Evolutionary conservation across 2,797 vertebrate species (phyloP).

Genomic region (Simalia tracyae): DNA sequence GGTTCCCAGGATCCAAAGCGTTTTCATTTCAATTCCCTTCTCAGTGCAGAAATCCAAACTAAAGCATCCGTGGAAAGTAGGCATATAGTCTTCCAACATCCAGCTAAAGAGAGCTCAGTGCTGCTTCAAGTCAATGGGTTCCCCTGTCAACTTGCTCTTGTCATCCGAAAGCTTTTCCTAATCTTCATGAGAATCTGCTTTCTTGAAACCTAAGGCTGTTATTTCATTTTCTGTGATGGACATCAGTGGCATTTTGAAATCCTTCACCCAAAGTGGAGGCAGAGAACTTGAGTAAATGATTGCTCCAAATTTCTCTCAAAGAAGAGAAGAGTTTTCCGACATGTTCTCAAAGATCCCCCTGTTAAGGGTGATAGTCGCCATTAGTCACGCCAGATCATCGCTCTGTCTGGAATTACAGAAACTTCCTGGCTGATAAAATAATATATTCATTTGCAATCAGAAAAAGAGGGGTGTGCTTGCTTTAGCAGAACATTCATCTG

Average conservation of each 20-base stretch:
- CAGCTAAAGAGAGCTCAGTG: neutral
- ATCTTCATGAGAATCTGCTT: neutral
- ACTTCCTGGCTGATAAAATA: neutral
- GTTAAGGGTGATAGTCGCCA: neutral
- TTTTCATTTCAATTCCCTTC: neutral
- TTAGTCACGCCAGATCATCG: neutral
- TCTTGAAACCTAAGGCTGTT: neutral
- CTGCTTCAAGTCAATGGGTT: neutral
- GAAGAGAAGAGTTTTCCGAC: neutral
- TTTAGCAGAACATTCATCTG: neutral
- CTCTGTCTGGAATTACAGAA: neutral
- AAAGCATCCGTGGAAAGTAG: neutral
- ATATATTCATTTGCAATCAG: neutral
- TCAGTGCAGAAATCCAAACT: neutral
- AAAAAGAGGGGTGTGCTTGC: neutral
- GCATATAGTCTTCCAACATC: neutral
- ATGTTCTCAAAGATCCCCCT: neutral
- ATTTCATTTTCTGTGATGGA: neutral
- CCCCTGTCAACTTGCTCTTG: neutral
- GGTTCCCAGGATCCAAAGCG: too few relatives aligned
- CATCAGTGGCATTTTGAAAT: neutral
- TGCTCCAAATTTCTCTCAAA: neutral
- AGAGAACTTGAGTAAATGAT: neutral
- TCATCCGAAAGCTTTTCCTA: neutral
- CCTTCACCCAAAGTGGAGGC: neutral